These are phyloP conservation scores for Xerus inauris DNA, from an alignment of 2,113 vertebrate species.

Conservation along the genomic window DNA sequence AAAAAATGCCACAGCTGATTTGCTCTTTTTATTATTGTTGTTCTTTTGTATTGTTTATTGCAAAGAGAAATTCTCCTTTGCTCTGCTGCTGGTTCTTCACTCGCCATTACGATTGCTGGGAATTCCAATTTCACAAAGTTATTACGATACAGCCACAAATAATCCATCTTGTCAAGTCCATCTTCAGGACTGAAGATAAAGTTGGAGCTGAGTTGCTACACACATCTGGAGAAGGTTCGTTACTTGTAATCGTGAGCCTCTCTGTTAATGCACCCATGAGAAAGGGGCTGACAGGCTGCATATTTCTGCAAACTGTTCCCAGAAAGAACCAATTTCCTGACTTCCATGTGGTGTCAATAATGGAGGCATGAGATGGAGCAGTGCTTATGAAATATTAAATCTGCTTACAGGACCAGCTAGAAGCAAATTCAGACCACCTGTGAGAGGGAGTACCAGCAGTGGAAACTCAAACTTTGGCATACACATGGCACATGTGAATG, in stretches of 20 bases:
- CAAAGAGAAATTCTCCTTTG: conserved; percentile 59
- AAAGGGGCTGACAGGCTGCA: conserved; percentile 92
- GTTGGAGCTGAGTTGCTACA: conserved; percentile 89
- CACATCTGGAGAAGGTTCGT: conserved; percentile 95
- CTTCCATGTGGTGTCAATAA: conserved; percentile 99
- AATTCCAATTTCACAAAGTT: conserved; percentile 83
- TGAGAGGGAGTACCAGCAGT: conserved; percentile 87
- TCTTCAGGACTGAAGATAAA: conserved; percentile 85
- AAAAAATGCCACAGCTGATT: conserved; percentile 77
- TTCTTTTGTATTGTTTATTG: conserved; percentile 80
- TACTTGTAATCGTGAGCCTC: conserved; percentile 94
- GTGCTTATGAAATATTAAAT: conserved; percentile 98
- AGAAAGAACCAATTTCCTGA: conserved; percentile 96
- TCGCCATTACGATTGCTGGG: conserved; percentile 80
- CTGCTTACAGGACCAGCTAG: conserved; percentile 89
- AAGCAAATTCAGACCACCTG: conserved; percentile 96
- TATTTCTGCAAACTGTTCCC: conserved; percentile 96
- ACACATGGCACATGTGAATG: conserved; percentile 76
- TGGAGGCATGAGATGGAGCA: conserved; percentile 92
- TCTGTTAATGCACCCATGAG: conserved; percentile 92
- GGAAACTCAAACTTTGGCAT: conserved; percentile 85
- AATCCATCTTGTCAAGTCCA: conserved; percentile 89
- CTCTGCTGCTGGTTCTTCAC: conserved; percentile 65
- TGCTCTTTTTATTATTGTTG: conserved; percentile 70
- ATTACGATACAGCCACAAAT: conserved; percentile 84